A percentile compares a stretch with the other conserved stretches of the same genome.
Conservation (phyloP, 2,113 vertebrate genomes). For the Orientallactaga bullata region DNA sequence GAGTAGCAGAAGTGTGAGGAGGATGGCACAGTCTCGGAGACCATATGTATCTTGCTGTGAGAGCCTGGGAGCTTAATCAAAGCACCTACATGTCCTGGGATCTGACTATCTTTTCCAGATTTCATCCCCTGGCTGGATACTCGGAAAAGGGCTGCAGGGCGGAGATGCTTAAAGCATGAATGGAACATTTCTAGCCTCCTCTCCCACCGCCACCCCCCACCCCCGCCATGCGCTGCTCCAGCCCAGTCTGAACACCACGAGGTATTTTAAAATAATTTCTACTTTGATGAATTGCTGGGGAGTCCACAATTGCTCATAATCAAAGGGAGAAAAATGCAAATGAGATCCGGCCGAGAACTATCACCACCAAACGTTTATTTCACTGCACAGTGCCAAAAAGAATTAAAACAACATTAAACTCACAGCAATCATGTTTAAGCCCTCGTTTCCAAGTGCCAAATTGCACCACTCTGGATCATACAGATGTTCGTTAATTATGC, state of each 20-base stretch:
- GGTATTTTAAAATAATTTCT: slow-evolving; percentile 88
- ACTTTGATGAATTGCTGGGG: slow-evolving; percentile 87
- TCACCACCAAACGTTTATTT: slow-evolving; percentile 86
- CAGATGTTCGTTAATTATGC: slow-evolving; percentile 95
- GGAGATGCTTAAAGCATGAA: slow-evolving; percentile 21
- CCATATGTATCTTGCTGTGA: slow-evolving; percentile 60
- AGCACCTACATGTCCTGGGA: slow-evolving; percentile 64
- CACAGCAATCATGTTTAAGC: slow-evolving; percentile 89
- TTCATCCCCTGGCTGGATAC: slow-evolving; percentile 72
- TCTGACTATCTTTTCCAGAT: slow-evolving; percentile 73
- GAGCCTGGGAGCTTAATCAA: slow-evolving; percentile 70
- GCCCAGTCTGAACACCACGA: slow-evolving; percentile 75
- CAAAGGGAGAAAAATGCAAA: slow-evolving; percentile 89
- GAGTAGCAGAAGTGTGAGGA: slow-evolving; percentile 28
- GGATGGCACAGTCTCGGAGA: slow-evolving; percentile 51
- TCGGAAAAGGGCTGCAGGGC: slow-evolving; percentile 64
- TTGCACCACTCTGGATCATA: slow-evolving; percentile 90
- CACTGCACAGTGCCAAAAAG: slow-evolving; percentile 88
- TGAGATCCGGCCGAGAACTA: slow-evolving; percentile 86
- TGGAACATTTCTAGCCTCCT: slow-evolving; percentile 63
- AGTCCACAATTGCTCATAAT: slow-evolving; percentile 86
- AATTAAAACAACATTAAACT: slow-evolving; percentile 94
- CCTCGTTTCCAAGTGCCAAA: slow-evolving; percentile 91
- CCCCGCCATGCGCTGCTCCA: slow-evolving; percentile 49
- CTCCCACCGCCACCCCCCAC: not conserved